These are phyloP conservation scores for Aptenodytes patagonicus DNA, from an alignment of 2,113 vertebrate species.

Conservation along the genomic window DNA sequence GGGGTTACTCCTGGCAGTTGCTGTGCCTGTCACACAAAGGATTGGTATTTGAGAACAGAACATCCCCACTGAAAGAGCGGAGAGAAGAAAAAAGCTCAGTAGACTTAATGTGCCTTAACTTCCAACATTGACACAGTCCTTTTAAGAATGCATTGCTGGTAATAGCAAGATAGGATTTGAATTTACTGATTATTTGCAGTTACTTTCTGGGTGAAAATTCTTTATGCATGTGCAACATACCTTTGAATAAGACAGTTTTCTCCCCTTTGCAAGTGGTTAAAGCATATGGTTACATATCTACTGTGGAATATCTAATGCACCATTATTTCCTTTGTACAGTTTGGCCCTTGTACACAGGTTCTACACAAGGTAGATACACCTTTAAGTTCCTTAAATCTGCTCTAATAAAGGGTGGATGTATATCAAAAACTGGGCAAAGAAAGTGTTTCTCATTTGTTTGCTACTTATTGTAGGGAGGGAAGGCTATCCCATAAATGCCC, in stretches of 20 bases:
- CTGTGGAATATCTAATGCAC: neutral
- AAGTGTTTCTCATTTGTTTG: neutral
- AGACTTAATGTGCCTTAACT: neutral
- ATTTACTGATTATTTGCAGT: neutral
- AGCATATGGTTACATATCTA: rapidly evolving
- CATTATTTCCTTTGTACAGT: neutral
- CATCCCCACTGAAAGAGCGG: slow-evolving; percentile 1
- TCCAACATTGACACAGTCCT: neutral
- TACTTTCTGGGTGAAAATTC: neutral
- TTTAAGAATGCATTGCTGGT: neutral
- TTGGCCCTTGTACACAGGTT: neutral
- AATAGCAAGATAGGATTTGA: neutral
- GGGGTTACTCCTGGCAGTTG: slow-evolving; percentile 12
- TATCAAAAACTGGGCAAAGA: neutral
- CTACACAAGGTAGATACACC: rapidly evolving
- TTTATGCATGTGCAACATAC: neutral
- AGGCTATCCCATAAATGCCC: neutral
- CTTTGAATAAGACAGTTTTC: neutral
- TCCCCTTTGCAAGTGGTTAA: neutral
- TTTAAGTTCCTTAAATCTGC: neutral
- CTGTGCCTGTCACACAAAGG: slow-evolving; percentile 9
- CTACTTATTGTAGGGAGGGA: neutral
- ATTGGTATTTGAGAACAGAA: slow-evolving; percentile 38
- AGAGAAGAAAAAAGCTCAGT: neutral
- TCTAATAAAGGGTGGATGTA: neutral